Evolutionary conservation across 2,113 vertebrate species (phyloP).

Genomic region (Mesitornis unicolor): DNA sequence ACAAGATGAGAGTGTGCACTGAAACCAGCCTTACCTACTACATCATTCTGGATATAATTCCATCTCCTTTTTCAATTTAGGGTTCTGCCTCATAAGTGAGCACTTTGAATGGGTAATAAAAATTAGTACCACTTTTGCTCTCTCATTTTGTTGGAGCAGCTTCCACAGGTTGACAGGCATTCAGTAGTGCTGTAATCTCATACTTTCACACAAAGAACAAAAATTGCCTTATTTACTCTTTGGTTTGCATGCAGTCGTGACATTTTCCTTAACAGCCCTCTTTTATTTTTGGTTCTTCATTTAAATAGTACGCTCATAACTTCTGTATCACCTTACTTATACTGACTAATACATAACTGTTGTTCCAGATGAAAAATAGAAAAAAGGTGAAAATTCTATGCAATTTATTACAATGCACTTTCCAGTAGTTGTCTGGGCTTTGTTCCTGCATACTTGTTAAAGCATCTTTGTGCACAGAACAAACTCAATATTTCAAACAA

Average conservation of each 20-base stretch:
- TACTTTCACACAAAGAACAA: neutral
- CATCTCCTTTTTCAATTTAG: neutral
- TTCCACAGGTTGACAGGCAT: neutral
- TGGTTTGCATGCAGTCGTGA: neutral
- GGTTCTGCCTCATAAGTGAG: neutral
- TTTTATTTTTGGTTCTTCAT: neutral
- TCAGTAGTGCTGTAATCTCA: neutral
- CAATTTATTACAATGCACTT: neutral
- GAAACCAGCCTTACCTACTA: neutral
- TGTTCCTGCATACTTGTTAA: neutral
- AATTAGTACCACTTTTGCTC: fast-evolving
- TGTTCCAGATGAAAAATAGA: neutral
- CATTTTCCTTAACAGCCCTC: neutral
- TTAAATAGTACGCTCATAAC: neutral
- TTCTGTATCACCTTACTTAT: neutral
- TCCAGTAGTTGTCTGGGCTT: neutral
- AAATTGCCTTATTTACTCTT: neutral
- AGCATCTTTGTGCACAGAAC: neutral
- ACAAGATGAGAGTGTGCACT: fast-evolving
- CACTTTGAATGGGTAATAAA: neutral
- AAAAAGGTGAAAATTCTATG: neutral
- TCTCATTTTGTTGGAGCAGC: neutral
- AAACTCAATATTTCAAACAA: neutral
- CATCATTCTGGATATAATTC: neutral
- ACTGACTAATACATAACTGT: neutral